Base-by-base conservation (phyloP, 2,888 invertebrate genomes). In the Lasiommata megera region DNA sequence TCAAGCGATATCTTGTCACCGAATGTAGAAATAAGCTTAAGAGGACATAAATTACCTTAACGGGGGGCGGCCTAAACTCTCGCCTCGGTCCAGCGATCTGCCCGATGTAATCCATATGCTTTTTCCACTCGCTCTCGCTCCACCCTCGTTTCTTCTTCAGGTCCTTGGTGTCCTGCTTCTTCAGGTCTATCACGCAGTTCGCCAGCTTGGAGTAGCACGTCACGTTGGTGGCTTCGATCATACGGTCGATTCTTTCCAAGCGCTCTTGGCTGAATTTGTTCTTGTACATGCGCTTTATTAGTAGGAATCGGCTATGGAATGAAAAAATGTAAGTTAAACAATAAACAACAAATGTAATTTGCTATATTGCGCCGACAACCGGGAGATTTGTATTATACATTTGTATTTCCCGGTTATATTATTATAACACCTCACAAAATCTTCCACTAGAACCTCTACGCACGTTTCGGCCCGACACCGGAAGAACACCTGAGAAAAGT, bases 71-170 rank as follows among this genome's bases (percentile, higher is more conserved):
- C 31, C 54, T 52, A 41, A 76, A 81, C 41, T 76, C 65, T 54
- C 61, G 76, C 66, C 71, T 85, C 0, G 89, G 85, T 5, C 56
- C 73, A 3, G 89, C 76, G 1, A 91, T 83, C 55, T 80, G 80
- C 3, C 69, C 62, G 31, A 90, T 85, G 36, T 89, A 84, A 8
- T 89, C 88, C 86, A 86, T 87, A 56, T 88, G 90, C 56, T 86
- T 87, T 68, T 87, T 88, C 88, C 89, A 89, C 2, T 88, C 88
- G 16, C 77, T 77, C 57, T 85, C 81, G 0, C 79, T 69, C 88
- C 89, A 89, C 0, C 77, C 81, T 3, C 69, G 71, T 63, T 79
- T 87, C 70, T 82, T 87, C 65, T 78, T 87, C 0, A 74, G 57
- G 0, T 85, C 84, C 58, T 82, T 84, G 0, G 67, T 63, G 7